phyloP scores from a whole-genome alignment of 2,888 invertebrate genomes.

The Tyria jacobaeae region DNA sequence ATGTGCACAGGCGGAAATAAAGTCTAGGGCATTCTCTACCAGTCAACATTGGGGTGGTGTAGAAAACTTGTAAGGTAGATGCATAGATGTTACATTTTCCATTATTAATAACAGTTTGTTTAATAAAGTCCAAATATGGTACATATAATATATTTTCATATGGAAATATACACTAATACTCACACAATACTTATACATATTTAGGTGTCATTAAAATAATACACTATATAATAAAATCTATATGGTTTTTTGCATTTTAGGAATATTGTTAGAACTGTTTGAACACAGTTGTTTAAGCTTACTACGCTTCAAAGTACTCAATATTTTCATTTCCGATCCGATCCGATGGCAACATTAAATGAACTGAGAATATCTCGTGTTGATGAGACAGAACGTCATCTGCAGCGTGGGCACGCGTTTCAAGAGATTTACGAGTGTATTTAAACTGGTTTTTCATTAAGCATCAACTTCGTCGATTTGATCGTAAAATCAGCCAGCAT shows the following conservation, averaged over 20 bases:
- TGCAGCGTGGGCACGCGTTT: slow-evolving; percentile 77
- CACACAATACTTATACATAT: no score
- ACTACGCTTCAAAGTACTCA: slow-evolving; percentile 11
- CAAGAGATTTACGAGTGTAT: slow-evolving; percentile 82
- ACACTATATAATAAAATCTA: no score
- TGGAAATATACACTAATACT: no score
- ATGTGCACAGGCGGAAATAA: no score
- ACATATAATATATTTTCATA: no score
- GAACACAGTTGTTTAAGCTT: slow-evolving; percentile 7
- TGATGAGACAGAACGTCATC: slow-evolving; percentile 67
- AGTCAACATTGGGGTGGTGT: no score
- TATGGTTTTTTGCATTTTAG: not conserved
- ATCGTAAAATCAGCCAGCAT: slow-evolving; percentile 82
- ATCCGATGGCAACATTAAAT: slow-evolving; percentile 28
- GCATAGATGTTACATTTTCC: no score
- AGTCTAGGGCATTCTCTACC: no score
- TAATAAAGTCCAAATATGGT: no score
- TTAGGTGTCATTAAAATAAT: no score
- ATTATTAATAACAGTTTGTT: no score
- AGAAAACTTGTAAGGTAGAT: no score
- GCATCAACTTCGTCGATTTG: slow-evolving; percentile 80
- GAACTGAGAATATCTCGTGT: slow-evolving; percentile 50
- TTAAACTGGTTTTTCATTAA: slow-evolving; percentile 84
- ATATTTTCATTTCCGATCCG: slow-evolving; percentile 18
- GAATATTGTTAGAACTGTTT: slow-evolving; percentile 2